Conservation (phyloP, 92 coral and sea anemone genomes). For the Zoanthus solanderi region DNA sequence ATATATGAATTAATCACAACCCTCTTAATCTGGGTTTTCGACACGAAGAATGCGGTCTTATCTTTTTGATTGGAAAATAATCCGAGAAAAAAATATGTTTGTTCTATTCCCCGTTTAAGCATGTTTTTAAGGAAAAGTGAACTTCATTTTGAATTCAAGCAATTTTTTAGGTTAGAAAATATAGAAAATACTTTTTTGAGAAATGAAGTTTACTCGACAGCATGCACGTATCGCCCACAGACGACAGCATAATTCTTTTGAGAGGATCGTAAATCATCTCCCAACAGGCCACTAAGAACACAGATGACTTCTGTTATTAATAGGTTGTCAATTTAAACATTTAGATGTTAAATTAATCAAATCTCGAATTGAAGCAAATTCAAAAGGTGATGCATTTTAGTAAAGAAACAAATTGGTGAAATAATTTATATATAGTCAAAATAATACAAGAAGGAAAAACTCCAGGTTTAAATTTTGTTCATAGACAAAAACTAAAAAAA, state of each 20-base stretch:
- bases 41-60: conserved; percentile 51
- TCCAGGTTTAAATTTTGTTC: not conserved
- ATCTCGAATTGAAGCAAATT: conserved; percentile 3
- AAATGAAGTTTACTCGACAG: not conserved
- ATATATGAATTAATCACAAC: conserved; percentile 8
- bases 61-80: conserved; percentile 48
- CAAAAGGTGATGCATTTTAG: not conserved
- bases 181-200: not conserved
- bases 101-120: conserved; percentile 11
- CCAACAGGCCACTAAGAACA: not conserved
- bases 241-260: not conserved
- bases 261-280: not conserved
- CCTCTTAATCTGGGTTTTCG: conserved; percentile 45
- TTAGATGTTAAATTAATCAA: conserved; percentile 34
- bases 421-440: not conserved
- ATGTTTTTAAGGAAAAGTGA: not conserved
- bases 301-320: not conserved
- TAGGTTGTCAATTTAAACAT: conserved; percentile 11
- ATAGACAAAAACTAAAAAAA: not conserved
- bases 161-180: not conserved
- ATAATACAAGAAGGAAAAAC: not conserved
- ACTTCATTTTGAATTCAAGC: not conserved
- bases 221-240: not conserved
- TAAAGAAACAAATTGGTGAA: conserved; percentile 4
- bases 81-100: conserved; percentile 28